Base-by-base conservation (phyloP, 2,113 vertebrate genomes). In the Thalassoma bifasciatum region DNA sequence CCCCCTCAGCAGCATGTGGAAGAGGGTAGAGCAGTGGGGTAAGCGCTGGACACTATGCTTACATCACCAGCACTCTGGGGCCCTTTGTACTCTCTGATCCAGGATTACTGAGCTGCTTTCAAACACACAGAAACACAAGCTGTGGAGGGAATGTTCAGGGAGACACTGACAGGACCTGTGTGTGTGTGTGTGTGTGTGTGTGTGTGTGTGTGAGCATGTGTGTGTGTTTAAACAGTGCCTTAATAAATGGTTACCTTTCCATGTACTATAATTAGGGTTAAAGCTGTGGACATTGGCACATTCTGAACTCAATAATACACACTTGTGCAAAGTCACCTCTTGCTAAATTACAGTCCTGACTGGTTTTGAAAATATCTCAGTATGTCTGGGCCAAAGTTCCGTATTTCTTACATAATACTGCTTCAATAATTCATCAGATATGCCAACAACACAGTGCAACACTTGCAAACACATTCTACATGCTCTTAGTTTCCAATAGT, bases 71-170 rank as follows among this genome's bases (percentile, higher is more conserved):
- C 72, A 81, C 73, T 83, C 78, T 58, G 81, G 71, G 71, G 69
- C 65, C 78, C 85, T 91, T 93, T 94, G 92, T 93, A 21, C 75
- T 80, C 64, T 53, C 66, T 93, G 92, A 94, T 91, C 92, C 86
- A 54, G 93, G 92, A 93, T 94, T 94, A 93, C 69, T 75, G 88
- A 81, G 80, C 66, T 1, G 86, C 86, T 88, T 87, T 91, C 87
- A 90, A 74, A 88, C 60, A 66, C 64, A 42, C 82, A 81, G 77
- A 59, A 68, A 79, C 71, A 75, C 77, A 74, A 78, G 52, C 76
- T 68, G 56, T 0, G 57, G 53, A 71, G 84, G 67, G 83, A 90
- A 87, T 83, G 90, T 87, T 83, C 76, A 81, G 76, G 68, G 82
- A 75, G 52, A 85, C 52, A 52, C 79, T 44, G 69, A 62, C 67